Conservation (phyloP, 2,888 invertebrate genomes). For the Cryptocheilus praepositus region DNA sequence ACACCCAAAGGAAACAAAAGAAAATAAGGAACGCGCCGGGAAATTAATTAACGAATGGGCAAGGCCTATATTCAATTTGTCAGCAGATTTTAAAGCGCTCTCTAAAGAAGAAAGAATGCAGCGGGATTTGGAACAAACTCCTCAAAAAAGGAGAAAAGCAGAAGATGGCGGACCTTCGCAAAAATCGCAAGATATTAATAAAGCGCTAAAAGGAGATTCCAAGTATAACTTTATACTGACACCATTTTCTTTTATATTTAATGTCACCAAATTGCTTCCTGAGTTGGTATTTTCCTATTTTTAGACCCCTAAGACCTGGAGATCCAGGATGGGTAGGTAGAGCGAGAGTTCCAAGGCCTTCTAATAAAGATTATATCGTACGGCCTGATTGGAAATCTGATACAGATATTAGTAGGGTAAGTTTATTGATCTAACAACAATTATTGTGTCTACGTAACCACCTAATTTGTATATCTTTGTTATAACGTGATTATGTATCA, state of each 20-base stretch:
- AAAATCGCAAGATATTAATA: conserved; percentile 79
- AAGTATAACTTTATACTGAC: conserved; percentile 72
- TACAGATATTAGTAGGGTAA: conserved; percentile 84
- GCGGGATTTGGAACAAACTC: conserved; percentile 92
- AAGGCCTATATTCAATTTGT: conserved; percentile 96
- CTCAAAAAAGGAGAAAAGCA: conserved; percentile 76
- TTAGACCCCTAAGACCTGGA: conserved; percentile 88
- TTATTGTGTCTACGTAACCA: too few species aligned
- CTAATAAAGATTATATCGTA: conserved; percentile 96
- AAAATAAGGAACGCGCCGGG: conserved; percentile 92
- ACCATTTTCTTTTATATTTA: conserved; percentile 4
- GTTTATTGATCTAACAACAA: conserved; percentile 5
- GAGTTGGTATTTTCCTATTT: not conserved
- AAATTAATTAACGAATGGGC: conserved; percentile 98
- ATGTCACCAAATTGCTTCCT: not conserved
- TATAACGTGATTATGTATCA: not conserved
- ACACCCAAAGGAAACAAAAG: conserved; percentile 97
- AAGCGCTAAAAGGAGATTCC: conserved; percentile 80
- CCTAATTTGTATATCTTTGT: too few species aligned
- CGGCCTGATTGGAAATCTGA: conserved; percentile 94
- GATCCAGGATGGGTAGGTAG: conserved; percentile 96
- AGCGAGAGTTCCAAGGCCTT: conserved; percentile 95
- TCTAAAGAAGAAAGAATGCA: conserved; percentile 95
- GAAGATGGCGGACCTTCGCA: conserved; percentile 76
- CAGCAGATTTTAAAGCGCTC: conserved; percentile 93